Evolutionary conservation across 2,797 vertebrate species (phyloP), one percentile per base, ranked within the genome.

Genomic region (Triplophysa yarkandensis): DNA sequence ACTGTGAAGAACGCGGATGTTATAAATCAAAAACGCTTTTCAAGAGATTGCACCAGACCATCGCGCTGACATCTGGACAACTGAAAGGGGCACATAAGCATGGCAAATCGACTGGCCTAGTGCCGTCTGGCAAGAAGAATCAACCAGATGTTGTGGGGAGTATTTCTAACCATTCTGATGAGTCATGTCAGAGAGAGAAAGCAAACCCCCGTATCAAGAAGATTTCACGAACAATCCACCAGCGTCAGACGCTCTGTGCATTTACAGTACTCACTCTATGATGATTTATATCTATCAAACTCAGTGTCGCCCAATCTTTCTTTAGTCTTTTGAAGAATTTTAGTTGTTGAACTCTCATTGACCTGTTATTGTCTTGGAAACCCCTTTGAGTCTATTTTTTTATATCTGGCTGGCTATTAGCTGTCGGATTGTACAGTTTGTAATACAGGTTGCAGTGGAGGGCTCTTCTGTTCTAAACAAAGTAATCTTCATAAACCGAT

Each of bases 1-100:
- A 79, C 80, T 76, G 69, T 79, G 34, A 77, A 65, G 73, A 71
- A 71, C 48, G 80, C 89, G 90, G 87, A 84, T 89, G 86, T 83
- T 79, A 60, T 54, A 76, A 85, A 80, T 80, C 81, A 82, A 85
- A 79, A 83, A 83, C 8, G 81, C 81, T 84, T 72, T 85, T 86
- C 84, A 69, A 79, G 77, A 84, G 68, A 81, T 81, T 77, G 82
- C 80, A 86, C 85, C 88, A 88, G 89, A 89, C 83, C 87, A 85
- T 86, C 83, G 87, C 36, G 79, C 73, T 87, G 86, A 89, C 90
- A 91, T 89, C 89, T 90, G 91, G 82, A 85, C 88, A 90, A 90
- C 89, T 90, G 86, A 87, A 70, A 83, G 57, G 84, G 90, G 81
- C 74, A 81, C 80, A 74, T 61, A 48, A 74, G 73, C 63, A 64